A percentile compares a stretch with the other conserved stretches of the same genome.
Evolutionary conservation across 2,888 invertebrate species (phyloP).

Genomic region (Caenorhabditis macrosperma): DNA sequence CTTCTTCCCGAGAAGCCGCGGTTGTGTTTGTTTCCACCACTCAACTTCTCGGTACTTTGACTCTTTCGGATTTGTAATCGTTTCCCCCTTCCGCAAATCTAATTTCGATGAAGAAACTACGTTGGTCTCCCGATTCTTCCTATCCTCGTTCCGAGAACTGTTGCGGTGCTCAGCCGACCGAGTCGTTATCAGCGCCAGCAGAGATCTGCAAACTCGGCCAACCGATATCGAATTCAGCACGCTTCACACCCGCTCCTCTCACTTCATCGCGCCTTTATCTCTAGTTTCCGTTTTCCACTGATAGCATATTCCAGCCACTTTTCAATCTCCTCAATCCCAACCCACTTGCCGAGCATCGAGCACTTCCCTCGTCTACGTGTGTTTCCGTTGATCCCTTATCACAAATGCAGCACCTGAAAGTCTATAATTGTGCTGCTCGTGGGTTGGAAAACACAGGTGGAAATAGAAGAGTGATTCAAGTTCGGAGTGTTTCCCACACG

Average conservation of each 20-base stretch:
- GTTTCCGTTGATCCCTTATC: background rate
- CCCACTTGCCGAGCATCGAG: constrained; percentile 3
- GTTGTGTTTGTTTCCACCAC: background rate
- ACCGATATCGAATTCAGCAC: background rate
- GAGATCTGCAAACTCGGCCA: background rate
- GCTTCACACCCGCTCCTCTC: background rate
- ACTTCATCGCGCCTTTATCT: too few species aligned
- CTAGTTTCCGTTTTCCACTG: background rate
- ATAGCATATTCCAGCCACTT: background rate
- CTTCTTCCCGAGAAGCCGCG: too few species aligned
- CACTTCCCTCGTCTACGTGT: background rate
- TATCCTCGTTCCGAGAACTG: too few species aligned
- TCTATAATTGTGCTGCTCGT: constrained; percentile 1
- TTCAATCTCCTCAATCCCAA: background rate
- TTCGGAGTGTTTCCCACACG: background rate
- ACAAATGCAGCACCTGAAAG: background rate
- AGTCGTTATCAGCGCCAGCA: too few species aligned
- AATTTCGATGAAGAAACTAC: too few species aligned
- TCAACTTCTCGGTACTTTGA: background rate
- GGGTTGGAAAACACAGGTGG: constrained; percentile 1
- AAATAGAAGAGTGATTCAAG: background rate
- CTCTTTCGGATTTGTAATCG: background rate
- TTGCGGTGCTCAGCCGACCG: too few species aligned
- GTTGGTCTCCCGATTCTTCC: too few species aligned
- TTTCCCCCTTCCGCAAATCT: background rate